Evolutionary conservation across 2,113 vertebrate genomes (phyloP).

Genomic region (Tinamus guttatus): DNA sequence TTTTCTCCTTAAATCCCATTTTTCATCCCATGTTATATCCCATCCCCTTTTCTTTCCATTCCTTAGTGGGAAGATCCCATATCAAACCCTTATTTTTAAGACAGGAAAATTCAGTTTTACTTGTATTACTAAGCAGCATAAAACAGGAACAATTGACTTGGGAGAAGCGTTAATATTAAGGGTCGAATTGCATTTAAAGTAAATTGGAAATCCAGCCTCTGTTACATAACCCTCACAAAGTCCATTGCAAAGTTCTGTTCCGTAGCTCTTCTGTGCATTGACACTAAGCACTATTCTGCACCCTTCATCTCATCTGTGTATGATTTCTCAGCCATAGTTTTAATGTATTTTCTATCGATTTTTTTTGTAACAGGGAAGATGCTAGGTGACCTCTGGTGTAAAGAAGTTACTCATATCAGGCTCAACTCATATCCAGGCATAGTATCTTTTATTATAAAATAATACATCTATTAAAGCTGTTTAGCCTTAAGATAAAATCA

Average conservation of each 20-base stretch:
- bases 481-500: not conserved
- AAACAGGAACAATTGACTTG: not conserved
- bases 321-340: not conserved
- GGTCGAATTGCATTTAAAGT: not conserved
- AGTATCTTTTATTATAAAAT: not conserved
- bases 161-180: not conserved
- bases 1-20: not conserved
- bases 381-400: not conserved
- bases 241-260: not conserved
- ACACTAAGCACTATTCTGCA: not conserved
- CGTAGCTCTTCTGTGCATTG: not conserved
- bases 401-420: not conserved
- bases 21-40: not conserved
- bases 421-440: not conserved
- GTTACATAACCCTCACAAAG: not conserved
- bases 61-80: not conserved
- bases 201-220: not conserved
- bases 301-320: accelerated
- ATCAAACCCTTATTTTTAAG: not conserved
- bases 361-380: not conserved
- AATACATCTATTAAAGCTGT: too few species aligned
- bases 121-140: not conserved
- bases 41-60: not conserved
- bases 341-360: not conserved
- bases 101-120: not conserved